Evolutionary conservation across 2,113 vertebrate genomes (phyloP), one percentile per base, ranked within the genome.

Genomic region (Chlorodrepanis virens): DNA sequence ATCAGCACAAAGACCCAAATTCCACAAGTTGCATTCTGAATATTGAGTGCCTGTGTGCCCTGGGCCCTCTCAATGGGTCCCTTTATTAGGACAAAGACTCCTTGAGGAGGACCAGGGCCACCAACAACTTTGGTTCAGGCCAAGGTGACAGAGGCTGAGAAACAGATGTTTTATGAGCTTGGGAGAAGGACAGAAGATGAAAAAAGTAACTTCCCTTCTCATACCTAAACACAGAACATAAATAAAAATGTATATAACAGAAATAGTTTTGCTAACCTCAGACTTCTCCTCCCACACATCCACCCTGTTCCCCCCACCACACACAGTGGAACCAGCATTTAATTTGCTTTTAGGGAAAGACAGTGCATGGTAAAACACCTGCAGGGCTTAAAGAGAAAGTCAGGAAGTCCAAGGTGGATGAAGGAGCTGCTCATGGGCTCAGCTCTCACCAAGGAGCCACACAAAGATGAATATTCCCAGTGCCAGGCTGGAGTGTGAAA

Each of bases 231-330:
- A 94, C 5, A 95, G 88, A 93, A 67, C 24, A 47, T 24, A 90
- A 94, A 85, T 68, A 80, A 77, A 85, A 90, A 92, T 23, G 25
- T 54, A 57, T 67, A 70, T 12, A 61, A 50, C 79, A 35, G 17
- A 63, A 90, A 90, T 20, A 88, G 87, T 93, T 94, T 94, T 90
- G 10, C 59, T 92, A 64, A 70, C 23, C 56, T 74, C 54, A 49
- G 63, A 42, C 49, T 72, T 53, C 37, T n/a, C 61, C 69, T 76
- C 35, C 71, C 59, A 42, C 76, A 92, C 54, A 74, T 80, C 45
- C 0, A 0, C n/a, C 24, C 33, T 11, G 13, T 5, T 52, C 2
- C 25, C 37, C 13, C 5, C 31, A 44, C 1, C 39, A 60, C 47
- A 24, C 3, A 2, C 16, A 29, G 18, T 21, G 40, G 49, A 71